These are phyloP conservation scores for Pectinophora gossypiella DNA, from an alignment of 1,140 invertebrate genomes.

Conservation along the genomic window DNA sequence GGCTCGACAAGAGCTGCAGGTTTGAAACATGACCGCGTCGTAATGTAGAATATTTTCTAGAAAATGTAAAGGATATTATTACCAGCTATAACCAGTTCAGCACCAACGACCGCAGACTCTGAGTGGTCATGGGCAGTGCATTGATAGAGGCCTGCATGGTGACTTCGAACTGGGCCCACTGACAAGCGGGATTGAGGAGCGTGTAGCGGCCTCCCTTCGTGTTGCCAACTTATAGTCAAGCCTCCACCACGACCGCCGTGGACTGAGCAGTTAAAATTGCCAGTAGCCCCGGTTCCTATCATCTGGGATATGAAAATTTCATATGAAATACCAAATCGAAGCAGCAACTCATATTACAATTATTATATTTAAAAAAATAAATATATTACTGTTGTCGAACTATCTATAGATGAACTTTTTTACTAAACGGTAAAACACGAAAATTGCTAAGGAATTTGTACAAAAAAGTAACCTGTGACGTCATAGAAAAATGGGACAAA, in stretches of 20 bases:
- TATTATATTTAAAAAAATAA: too few relatives aligned
- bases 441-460: too few relatives aligned
- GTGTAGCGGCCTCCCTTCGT: slow-evolving; percentile 57
- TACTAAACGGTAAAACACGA: too few relatives aligned
- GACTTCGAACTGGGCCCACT: slow-evolving; percentile 50
- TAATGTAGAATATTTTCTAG: neutral
- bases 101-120: slow-evolving; percentile 52
- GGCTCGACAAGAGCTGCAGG: too few relatives aligned
- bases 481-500: too few relatives aligned
- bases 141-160: slow-evolving; percentile 59
- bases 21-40: too few relatives aligned
- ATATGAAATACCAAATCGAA: too few relatives aligned
- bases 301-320: too few relatives aligned
- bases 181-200: slow-evolving; percentile 49
- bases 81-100: slow-evolving; percentile 64
- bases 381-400: too few relatives aligned
- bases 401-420: too few relatives aligned
- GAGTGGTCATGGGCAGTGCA: slow-evolving; percentile 61
- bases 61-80: slow-evolving; percentile 22
- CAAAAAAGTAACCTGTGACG: too few relatives aligned
- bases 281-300: slow-evolving; percentile 55
- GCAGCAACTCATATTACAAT: too few relatives aligned
- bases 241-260: slow-evolving; percentile 53
- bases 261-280: slow-evolving; percentile 58
- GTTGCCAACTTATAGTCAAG: slow-evolving; percentile 58